Evolutionary conservation across 2,113 vertebrate species (phyloP), one percentile per base, ranked within the genome.

Genomic region (Poeciliopsis retropinna): DNA sequence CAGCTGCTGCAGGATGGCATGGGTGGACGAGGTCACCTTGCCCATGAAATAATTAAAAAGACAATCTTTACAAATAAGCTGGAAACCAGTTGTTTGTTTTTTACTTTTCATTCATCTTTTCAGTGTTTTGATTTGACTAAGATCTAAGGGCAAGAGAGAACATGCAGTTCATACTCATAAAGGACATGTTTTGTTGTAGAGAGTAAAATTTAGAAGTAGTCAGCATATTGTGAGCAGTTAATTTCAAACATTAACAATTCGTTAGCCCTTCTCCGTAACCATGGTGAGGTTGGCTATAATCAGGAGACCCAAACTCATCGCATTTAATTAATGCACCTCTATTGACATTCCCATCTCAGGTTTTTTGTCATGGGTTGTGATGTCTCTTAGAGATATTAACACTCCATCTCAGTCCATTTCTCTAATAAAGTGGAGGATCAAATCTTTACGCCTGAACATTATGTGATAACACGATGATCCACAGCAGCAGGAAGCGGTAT

Each of bases 1-100:
- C 75, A 63, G 67, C 77, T 78, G 67, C 64, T 71, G 57, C 47
- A 69, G 68, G 64, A 86, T 83, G 76, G 76, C 76, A 74, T 67
- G 30, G 70, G 22, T 1, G 10, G 76, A 54, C 72, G 64, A 78
- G 84, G 84, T 88, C 76, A 88, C 54, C 69, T 67, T 57, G 54
- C 63, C 69, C 73, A 80, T 87, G 41, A 79, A 85, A 65, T 47
- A 44, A 84, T 80, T 64, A 75, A 4, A 47, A 47, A 47, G 17
- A 17, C 17, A 47, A 5, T 44, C 44, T 60, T 64, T 60, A 51
- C 69, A 57, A 70, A 47, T 47, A 47, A 47, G 44, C 15, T 60
- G 70, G 76, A 37, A 76, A 61, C 29, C 30, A 15, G 64, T 41
- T 34, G 9, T 34, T 37, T 11, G 7, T 8, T 66, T 61, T 51